These are phyloP conservation scores for Halocynthia aurantium DNA, from an alignment of 23 tunicate species.

Conservation along the genomic window DNA sequence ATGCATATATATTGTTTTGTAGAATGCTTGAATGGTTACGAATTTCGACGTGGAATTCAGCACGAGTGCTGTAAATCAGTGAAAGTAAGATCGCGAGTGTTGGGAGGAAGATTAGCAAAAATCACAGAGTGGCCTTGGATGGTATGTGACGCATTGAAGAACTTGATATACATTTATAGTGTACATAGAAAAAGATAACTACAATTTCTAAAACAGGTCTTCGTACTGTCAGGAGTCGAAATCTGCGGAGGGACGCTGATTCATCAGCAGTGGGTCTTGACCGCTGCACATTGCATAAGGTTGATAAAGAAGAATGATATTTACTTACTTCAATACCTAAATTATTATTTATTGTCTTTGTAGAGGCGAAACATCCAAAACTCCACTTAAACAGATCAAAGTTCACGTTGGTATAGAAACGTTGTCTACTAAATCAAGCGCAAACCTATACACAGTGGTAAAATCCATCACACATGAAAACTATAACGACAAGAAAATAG, in stretches of 20 bases:
- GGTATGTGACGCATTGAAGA: not conserved
- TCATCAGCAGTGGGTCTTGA: slow-evolving; percentile 6
- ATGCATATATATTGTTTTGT: not conserved
- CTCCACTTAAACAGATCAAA: not conserved
- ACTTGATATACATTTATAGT: too few species aligned
- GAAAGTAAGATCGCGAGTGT: not conserved
- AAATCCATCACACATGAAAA: not conserved
- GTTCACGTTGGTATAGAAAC: slow-evolving; percentile 5
- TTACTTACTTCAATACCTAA: not conserved
- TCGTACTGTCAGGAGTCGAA: too few species aligned
- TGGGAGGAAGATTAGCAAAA: not conserved
- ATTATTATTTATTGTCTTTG: not conserved
- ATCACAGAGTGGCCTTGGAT: slow-evolving; percentile 7
- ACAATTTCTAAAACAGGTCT: too few species aligned
- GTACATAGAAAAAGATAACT: too few species aligned
- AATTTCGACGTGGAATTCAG: slow-evolving; percentile 4
- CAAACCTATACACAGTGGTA: slow-evolving; percentile 1
- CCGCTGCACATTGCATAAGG: slow-evolving; percentile 14
- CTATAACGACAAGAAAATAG: not conserved
- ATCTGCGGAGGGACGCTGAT: slow-evolving; percentile 19
- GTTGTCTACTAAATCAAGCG: not conserved
- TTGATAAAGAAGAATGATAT: not conserved
- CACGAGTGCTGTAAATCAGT: not conserved
- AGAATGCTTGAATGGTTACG: not conserved
- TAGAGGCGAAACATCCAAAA: not conserved